Evolutionary conservation across 2,797 vertebrate genomes (phyloP), one percentile per base, ranked within the genome.

Genomic region (Gallinago solitaria): DNA sequence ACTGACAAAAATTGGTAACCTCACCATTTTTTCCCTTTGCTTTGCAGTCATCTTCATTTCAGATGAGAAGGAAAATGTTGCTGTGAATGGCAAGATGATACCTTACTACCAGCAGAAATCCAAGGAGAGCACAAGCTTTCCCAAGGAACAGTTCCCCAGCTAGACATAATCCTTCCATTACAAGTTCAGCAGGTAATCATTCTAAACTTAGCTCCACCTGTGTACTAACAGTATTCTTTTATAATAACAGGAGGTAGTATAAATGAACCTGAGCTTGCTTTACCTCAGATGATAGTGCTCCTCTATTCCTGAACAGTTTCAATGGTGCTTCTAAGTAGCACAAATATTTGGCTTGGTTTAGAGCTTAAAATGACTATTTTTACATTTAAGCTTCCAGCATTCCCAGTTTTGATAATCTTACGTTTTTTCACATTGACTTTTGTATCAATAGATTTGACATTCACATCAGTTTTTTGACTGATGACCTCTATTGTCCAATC

Each of bases 361-460:
- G 43, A 69, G 39, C 18, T 87, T 67, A 56, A 69, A 73, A 74
- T 53, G 1, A 50, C 78, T 92, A 45, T 90, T 94, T 93, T 93
- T 94, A 84, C 61, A 81, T 83, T 43, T 93, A 87, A 83, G 75
- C 53, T 97, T 87, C 43, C 33, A 82, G 43, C 51, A 70, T 56
- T 93, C 37, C 16, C 27, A 71, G 53, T 73, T 83, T 84, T 83
- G 39, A 78, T 78, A 41, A 27, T 75, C 79, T 87, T 48, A 19
- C 63, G 21, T 12, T 75, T 63, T 82, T 87, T 93, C 67, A 77
- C 6, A 12, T 20, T 84, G 65, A 78, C 71, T n/a, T 92, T 68
- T 89, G 10, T 50, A 84, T 79, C 78, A 93, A 37, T 60, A 80
- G 60, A 80, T 94, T 87, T 92, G 75, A 77, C 75, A 54, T 95